Conservation (phyloP, 2,797 vertebrate genomes). For the Ptychobarbus kaznakovi region DNA sequence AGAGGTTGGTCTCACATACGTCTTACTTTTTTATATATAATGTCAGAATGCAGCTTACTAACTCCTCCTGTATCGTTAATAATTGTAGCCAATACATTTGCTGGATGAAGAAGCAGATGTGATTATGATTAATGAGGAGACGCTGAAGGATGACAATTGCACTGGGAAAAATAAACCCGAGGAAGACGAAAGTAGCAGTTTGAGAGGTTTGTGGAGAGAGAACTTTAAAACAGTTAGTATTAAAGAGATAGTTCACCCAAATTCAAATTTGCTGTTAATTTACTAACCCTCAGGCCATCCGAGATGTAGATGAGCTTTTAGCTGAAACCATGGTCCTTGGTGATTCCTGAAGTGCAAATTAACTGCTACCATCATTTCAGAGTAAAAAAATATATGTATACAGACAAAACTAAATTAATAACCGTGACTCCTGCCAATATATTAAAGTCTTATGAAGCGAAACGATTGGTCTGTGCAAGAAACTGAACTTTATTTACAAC, state of each 20-base stretch:
- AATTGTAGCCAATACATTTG: constrained; percentile 68
- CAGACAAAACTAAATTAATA: too few relatives aligned
- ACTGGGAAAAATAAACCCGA: neutral
- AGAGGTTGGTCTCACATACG: constrained; percentile 39
- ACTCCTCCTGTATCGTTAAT: neutral
- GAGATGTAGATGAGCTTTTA: neutral
- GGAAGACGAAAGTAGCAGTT: neutral
- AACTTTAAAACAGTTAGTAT: neutral
- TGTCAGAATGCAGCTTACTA: neutral
- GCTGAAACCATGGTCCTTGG: neutral
- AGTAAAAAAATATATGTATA: too few relatives aligned
- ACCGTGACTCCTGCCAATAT: too few relatives aligned
- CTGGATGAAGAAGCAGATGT: constrained; percentile 74
- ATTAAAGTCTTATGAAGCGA: too few relatives aligned
- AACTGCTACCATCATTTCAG: too few relatives aligned
- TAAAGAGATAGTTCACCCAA: neutral
- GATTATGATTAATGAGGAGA: constrained; percentile 77
- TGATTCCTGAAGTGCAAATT: neutral
- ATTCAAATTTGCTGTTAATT: neutral
- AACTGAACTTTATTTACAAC: too few relatives aligned
- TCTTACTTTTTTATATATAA: neutral
- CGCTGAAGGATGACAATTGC: constrained; percentile 67
- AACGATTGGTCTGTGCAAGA: too few relatives aligned
- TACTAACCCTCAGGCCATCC: too few relatives aligned
- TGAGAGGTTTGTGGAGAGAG: constrained; percentile 26